A percentile compares a stretch with the other conserved stretches of the same genome.
These are phyloP conservation scores for Aleiodes alternator DNA, from an alignment of 2,888 invertebrate genomes.

Conservation along the genomic window DNA sequence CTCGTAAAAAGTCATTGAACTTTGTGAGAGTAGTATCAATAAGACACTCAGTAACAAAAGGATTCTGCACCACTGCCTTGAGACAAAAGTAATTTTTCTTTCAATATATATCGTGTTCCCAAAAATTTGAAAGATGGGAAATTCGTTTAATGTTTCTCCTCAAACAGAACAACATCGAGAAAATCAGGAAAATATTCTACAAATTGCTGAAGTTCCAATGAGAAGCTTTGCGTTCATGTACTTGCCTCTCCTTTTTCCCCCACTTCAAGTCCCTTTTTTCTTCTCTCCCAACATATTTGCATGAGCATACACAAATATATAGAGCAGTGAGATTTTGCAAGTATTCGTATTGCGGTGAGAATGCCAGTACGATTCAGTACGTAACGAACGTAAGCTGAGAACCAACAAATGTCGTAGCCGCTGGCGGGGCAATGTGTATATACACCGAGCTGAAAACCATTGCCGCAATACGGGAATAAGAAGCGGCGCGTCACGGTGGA, in stretches of 20 bases:
- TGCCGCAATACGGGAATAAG: conserved; percentile 60
- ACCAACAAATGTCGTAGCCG: conserved; percentile 68
- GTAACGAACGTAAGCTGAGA: conserved; percentile 69
- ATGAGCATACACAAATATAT: conserved; percentile 44
- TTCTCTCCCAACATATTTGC: conserved; percentile 13
- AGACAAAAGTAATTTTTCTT: no score
- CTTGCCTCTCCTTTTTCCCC: conserved; percentile 40
- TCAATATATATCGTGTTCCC: no score
- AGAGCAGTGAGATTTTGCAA: conserved; percentile 42
- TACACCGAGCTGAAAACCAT: conserved; percentile 43
- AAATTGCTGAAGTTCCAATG: conserved; percentile 30
- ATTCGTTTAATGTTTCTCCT: background rate
- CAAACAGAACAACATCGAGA: conserved; percentile 8
- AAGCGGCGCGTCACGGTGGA: conserved; percentile 67
- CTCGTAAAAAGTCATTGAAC: no score
- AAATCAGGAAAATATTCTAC: background rate
- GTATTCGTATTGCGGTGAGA: conserved; percentile 36
- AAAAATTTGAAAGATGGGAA: no score
- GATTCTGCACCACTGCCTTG: no score
- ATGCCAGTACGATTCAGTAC: conserved; percentile 49
- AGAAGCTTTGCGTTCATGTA: conserved; percentile 60
- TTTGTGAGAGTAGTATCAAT: no score
- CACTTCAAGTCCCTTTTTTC: conserved; percentile 3
- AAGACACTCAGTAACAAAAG: no score
- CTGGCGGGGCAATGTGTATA: conserved; percentile 42